Conservation (phyloP, 2,113 vertebrate genomes). For the Seriola rivoliana region DNA sequence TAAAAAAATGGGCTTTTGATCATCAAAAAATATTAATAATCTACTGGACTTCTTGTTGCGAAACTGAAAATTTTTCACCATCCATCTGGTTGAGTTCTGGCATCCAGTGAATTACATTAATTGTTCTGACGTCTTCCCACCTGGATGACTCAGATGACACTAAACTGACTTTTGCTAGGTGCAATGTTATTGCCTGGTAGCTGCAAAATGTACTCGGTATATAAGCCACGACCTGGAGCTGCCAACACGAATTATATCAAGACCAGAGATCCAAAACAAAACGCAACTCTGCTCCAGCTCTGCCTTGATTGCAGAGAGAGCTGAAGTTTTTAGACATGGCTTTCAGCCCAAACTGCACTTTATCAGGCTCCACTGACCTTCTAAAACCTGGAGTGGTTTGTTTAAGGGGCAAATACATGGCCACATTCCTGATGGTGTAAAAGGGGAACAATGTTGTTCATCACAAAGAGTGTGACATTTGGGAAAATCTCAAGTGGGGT, state of each 20-base stretch:
- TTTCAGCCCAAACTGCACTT: conserved; percentile 60
- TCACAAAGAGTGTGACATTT: conserved; percentile 40
- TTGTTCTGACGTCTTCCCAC: conserved; percentile 53
- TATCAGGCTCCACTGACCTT: conserved; percentile 63
- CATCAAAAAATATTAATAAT: background rate
- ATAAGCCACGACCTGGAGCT: conserved; percentile 40
- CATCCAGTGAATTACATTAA: conserved; percentile 25
- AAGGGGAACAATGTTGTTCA: conserved; percentile 13
- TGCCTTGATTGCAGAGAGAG: conserved; percentile 33
- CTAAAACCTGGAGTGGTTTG: conserved; percentile 33
- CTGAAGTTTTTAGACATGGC: conserved; percentile 38
- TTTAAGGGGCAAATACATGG: conserved; percentile 18
- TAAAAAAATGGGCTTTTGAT: background rate
- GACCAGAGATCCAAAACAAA: conserved; percentile 47
- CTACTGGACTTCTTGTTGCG: background rate
- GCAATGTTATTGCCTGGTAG: conserved; percentile 40
- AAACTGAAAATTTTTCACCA: background rate
- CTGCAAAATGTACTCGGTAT: conserved; percentile 24
- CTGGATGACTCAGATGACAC: conserved; percentile 50
- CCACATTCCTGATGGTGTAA: background rate
- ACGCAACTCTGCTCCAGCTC: conserved; percentile 15
- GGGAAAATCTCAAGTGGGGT: background rate
- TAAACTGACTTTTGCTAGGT: conserved; percentile 36
- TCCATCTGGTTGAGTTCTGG: conserved; percentile 4
- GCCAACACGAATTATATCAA: conserved; percentile 51